These are phyloP conservation scores for Argyrosomus japonicus DNA, from an alignment of 2,113 vertebrate genomes.

Conservation along the genomic window DNA sequence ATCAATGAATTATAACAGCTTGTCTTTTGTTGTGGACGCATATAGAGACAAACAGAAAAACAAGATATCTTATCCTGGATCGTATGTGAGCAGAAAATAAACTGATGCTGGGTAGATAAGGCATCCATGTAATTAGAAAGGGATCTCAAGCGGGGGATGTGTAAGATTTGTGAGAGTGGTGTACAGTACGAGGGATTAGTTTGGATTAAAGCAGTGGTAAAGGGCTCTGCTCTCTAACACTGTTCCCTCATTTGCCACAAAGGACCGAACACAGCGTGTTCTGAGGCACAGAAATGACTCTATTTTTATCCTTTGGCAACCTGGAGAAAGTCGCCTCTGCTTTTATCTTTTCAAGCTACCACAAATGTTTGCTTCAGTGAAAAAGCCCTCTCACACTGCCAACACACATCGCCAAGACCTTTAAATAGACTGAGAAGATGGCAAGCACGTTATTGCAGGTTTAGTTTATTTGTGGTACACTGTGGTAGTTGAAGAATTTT, in stretches of 20 bases:
- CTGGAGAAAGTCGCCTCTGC: slow-evolving; percentile 30
- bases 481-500: slow-evolving; percentile 11
- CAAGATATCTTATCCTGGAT: background rate
- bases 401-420: slow-evolving; percentile 12
- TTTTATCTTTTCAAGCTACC: slow-evolving; percentile 32
- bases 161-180: slow-evolving; percentile 31
- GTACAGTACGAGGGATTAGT: slow-evolving; percentile 61
- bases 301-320: slow-evolving; percentile 45
- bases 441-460: background rate
- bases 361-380: background rate
- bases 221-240: slow-evolving; percentile 53
- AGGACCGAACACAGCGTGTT: slow-evolving; percentile 38
- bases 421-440: slow-evolving; percentile 24
- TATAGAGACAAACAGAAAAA: background rate
- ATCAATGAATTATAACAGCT: slow-evolving; percentile 42
- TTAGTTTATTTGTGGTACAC: slow-evolving; percentile 7
- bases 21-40: background rate
- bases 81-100: slow-evolving; percentile 24
- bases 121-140: slow-evolving; percentile 49
- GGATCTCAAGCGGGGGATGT: slow-evolving; percentile 2
- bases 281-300: slow-evolving; percentile 11
- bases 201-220: slow-evolving; percentile 60
- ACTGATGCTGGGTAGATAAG: slow-evolving; percentile 25
- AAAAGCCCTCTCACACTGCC: slow-evolving; percentile 12
- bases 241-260: slow-evolving; percentile 43